Conservation (phyloP, 2,888 invertebrate species). For the Dynastes tityus region DNA sequence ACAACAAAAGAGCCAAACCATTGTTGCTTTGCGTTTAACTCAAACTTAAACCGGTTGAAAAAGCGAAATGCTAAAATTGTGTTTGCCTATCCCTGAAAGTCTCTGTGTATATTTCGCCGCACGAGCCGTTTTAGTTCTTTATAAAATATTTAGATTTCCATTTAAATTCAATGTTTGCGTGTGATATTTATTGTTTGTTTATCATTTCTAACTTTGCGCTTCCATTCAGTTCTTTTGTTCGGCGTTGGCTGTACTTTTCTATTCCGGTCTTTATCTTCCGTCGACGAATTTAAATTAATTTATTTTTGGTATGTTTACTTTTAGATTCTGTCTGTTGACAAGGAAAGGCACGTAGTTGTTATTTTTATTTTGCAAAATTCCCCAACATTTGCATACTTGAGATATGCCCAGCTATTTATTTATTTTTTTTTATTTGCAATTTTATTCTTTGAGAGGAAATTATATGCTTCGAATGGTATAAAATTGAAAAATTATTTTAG, state of each 20-base stretch:
- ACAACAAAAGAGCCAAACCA: too few relatives aligned
- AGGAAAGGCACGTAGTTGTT: too few relatives aligned
- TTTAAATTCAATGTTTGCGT: conserved; percentile 33
- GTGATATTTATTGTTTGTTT: conserved; percentile 20
- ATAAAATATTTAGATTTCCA: conserved; percentile 35
- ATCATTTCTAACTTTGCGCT: conserved; percentile 20
- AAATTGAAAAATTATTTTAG: too few relatives aligned
- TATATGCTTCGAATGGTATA: too few relatives aligned
- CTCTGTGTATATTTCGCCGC: conserved; percentile 12
- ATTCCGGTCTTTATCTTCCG: neutral
- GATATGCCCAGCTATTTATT: too few relatives aligned
- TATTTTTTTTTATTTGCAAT: too few relatives aligned
- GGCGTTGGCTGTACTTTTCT: neutral
- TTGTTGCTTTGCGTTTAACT: neutral
- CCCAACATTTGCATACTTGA: too few relatives aligned
- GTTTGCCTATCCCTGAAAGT: conserved; percentile 4
- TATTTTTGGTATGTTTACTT: conserved; percentile 6
- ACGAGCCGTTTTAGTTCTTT: neutral
- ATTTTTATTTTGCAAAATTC: too few relatives aligned
- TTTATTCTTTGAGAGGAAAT: too few relatives aligned
- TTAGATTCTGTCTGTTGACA: neutral
- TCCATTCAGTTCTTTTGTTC: conserved; percentile 16
- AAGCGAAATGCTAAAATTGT: neutral
- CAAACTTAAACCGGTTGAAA: neutral
- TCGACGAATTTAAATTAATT: conserved; percentile 22